Conservation (phyloP, 2,113 vertebrate genomes). For the Ceyx cyanopectus region DNA sequence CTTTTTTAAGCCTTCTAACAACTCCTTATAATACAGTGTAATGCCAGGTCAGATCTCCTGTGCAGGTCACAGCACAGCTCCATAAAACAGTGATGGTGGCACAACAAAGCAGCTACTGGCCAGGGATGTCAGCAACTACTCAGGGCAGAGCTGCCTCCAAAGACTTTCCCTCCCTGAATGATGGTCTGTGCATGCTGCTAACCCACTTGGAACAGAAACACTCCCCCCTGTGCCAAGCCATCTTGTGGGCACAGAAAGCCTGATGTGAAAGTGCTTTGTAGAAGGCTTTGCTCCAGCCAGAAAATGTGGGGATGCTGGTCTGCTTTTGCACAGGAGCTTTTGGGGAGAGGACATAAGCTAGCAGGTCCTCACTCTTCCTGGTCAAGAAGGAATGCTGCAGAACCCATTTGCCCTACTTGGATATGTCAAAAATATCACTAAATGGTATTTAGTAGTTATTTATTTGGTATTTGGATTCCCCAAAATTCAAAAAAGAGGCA, state of each 20-base stretch:
- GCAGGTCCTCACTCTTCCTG: not conserved
- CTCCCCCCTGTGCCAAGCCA: not conserved
- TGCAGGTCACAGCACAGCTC: not conserved
- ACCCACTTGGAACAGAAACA: constrained; percentile 20
- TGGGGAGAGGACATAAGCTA: not conserved
- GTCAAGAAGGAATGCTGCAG: not conserved
- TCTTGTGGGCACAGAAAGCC: not conserved
- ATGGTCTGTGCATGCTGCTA: not conserved
- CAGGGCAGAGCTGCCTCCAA: not conserved
- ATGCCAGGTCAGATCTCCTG: not conserved
- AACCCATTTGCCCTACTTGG: not conserved
- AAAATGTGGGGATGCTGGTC: not conserved
- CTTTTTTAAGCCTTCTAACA: not conserved
- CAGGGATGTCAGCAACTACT: not conserved
- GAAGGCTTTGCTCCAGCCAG: not conserved
- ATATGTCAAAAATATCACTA: not conserved
- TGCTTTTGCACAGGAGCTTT: not conserved
- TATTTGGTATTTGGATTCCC: not conserved
- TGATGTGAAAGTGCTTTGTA: not conserved
- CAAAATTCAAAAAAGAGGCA: not conserved
- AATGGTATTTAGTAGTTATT: not conserved
- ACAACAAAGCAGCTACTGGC: not conserved
- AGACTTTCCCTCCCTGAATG: not conserved
- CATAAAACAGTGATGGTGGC: not conserved
- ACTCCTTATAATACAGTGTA: not conserved